These are phyloP conservation scores for Mesochorus sp. DNA, from an alignment of 2,888 invertebrate genomes.

Conservation along the genomic window DNA sequence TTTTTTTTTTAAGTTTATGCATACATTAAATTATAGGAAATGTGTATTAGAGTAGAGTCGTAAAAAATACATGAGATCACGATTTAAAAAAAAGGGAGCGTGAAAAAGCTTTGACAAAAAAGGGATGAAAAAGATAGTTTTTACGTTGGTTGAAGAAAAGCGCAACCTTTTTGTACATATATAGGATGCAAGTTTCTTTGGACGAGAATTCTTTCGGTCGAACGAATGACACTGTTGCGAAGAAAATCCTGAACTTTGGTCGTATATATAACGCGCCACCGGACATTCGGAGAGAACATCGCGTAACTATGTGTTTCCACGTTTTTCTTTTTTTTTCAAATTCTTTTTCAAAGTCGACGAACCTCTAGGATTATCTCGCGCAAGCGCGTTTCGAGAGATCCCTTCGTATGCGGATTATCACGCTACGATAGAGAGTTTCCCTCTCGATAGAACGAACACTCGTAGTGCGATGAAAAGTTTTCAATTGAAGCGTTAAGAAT, in stretches of 20 bases:
- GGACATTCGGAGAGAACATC: constrained; percentile 35
- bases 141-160: too few species aligned
- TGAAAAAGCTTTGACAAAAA: too few species aligned
- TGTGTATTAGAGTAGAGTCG: too few species aligned
- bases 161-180: constrained; percentile 1
- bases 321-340: background rate
- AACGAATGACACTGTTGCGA: constrained; percentile 39
- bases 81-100: too few species aligned
- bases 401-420: constrained; percentile 41
- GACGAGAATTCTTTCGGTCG: constrained; percentile 44
- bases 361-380: constrained; percentile 55
- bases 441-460: constrained; percentile 7
- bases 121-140: too few species aligned
- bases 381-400: constrained; percentile 33
- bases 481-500: constrained; percentile 39
- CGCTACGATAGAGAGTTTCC: constrained; percentile 42
- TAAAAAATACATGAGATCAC: too few species aligned
- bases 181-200: constrained; percentile 12
- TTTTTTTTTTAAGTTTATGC: too few species aligned
- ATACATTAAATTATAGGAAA: too few species aligned
- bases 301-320: too few species aligned
- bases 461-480: background rate
- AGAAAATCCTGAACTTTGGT: constrained; percentile 53
- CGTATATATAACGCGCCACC: constrained; percentile 49
- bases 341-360: background rate